Conservation (phyloP, 1,140 invertebrate species). For the Mya arenaria region DNA sequence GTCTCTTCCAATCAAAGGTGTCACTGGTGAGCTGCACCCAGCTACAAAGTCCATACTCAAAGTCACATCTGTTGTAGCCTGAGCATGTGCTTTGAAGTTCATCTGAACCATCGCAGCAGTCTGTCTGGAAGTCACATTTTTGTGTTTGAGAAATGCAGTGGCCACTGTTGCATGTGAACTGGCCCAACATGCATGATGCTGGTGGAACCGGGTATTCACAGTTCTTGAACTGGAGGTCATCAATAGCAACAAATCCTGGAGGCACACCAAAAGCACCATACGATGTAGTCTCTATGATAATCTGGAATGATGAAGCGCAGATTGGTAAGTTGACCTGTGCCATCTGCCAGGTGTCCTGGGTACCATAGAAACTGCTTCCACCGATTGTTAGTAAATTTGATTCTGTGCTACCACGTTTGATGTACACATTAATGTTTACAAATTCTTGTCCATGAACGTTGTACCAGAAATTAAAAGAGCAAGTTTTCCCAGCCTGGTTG, state of each 20-base stretch:
- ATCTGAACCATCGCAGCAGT: slow-evolving; percentile 77
- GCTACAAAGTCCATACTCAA: slow-evolving; percentile 71
- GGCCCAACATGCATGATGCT: slow-evolving; percentile 58
- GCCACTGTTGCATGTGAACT: slow-evolving; percentile 66
- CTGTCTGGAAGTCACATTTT: slow-evolving; percentile 71
- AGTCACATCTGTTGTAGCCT: slow-evolving; percentile 69
- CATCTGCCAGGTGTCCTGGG: slow-evolving; percentile 65
- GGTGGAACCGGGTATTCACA: slow-evolving; percentile 56
- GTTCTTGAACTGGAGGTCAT: slow-evolving; percentile 68
- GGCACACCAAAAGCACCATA: slow-evolving; percentile 2
- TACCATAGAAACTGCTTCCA: background rate
- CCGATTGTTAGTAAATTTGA: slow-evolving; percentile 56
- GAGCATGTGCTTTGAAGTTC: slow-evolving; percentile 62
- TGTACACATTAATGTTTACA: slow-evolving; percentile 60
- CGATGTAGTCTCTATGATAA: slow-evolving; percentile 68
- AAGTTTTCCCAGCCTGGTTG: slow-evolving; percentile 66
- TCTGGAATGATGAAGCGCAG: slow-evolving; percentile 74
- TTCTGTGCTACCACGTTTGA: slow-evolving; percentile 64
- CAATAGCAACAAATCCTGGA: slow-evolving; percentile 67
- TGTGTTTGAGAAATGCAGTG: slow-evolving; percentile 68
- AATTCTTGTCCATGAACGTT: slow-evolving; percentile 63
- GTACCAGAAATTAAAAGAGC: slow-evolving; percentile 75
- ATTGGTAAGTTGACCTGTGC: slow-evolving; percentile 59
- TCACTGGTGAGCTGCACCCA: slow-evolving; percentile 73
- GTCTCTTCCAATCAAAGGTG: slow-evolving; percentile 75